phyloP scores from a whole-genome alignment of 2,888 invertebrate genomes.

The Lepetodrilus schrolli region DNA sequence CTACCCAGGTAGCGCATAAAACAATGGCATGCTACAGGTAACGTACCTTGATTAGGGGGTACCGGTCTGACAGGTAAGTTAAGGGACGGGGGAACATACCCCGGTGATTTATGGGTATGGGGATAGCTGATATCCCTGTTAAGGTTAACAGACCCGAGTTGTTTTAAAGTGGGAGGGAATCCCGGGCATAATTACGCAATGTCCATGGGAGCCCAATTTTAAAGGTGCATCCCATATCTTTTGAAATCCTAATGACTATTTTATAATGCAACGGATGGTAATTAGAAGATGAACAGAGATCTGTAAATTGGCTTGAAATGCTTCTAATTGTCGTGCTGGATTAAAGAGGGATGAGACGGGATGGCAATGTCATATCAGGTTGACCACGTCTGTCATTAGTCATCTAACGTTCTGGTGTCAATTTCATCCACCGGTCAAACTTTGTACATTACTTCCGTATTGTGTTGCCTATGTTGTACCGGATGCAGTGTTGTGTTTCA shows the following conservation, averaged over 20 bases:
- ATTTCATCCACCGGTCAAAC: no score
- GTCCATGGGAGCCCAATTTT: background rate
- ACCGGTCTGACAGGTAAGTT: background rate
- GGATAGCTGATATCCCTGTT: background rate
- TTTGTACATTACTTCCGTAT: no score
- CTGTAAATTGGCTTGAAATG: constrained; percentile 21
- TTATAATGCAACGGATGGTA: background rate
- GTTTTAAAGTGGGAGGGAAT: background rate
- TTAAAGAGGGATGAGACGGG: background rate
- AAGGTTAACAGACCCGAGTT: background rate
- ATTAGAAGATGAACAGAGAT: constrained; percentile 21
- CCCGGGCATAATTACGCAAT: constrained; percentile 18
- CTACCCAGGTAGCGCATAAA: constrained; percentile 8
- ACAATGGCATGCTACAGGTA: constrained; percentile 7
- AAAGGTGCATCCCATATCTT: background rate
- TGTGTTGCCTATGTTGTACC: no score
- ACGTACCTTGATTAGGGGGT: constrained; percentile 20
- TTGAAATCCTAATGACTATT: background rate
- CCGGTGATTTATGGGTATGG: background rate
- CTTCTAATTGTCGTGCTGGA: constrained; percentile 4
- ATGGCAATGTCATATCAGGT: background rate
- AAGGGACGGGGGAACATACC: background rate
- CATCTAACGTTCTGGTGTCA: background rate
- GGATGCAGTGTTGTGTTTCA: no score
- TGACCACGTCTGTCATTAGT: background rate